Percentiles rank a stretch among this genome's conserved stretches.
These are phyloP conservation scores for Peucedramus taeniatus DNA, from an alignment of 2,113 vertebrate genomes.

Conservation along the genomic window DNA sequence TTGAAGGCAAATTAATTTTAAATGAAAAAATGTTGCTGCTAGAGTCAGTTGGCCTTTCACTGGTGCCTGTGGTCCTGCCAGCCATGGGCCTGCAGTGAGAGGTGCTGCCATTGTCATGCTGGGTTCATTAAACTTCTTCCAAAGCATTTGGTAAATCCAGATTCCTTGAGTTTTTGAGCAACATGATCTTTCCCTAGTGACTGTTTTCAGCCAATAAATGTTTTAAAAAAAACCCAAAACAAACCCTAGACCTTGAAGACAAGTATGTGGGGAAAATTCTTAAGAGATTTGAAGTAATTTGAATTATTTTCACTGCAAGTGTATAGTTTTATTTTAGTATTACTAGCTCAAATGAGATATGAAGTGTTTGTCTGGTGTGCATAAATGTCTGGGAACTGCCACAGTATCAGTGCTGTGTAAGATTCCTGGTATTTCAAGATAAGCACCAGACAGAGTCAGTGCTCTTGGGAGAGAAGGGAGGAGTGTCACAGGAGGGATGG, in stretches of 20 bases:
- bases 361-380: neutral
- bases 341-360: neutral
- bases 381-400: neutral
- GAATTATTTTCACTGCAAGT: neutral
- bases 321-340: neutral
- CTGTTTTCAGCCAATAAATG: neutral
- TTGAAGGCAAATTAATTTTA: conserved; percentile 6
- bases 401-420: neutral
- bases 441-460: neutral
- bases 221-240: neutral
- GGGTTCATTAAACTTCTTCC: neutral
- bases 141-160: neutral
- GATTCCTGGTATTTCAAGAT: conserved; percentile 9
- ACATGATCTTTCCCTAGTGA: neutral
- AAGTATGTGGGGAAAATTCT: neutral
- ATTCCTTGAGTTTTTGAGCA: neutral
- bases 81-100: neutral
- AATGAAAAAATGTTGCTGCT: neutral
- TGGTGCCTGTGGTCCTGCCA: neutral
- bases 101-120: neutral
- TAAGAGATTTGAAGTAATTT: neutral
- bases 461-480: neutral
- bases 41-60: neutral
- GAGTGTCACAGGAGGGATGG: neutral
- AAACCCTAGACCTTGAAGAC: neutral